These are phyloP conservation scores for Eupithecia exiguata DNA, from an alignment of 2,888 invertebrate genomes.

Conservation along the genomic window DNA sequence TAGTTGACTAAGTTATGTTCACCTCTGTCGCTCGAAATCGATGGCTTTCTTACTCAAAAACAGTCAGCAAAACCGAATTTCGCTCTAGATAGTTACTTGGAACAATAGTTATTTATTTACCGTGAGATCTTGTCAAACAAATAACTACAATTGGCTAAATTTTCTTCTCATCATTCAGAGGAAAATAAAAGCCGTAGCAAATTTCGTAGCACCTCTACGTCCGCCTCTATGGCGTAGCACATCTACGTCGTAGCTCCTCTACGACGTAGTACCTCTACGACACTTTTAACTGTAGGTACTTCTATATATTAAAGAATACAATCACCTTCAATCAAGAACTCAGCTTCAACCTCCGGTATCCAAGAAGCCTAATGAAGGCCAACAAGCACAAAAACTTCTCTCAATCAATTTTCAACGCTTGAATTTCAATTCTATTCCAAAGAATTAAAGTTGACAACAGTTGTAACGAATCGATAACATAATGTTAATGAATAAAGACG, in stretches of 20 bases:
- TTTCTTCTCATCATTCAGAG: too few species aligned
- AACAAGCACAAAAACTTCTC: background rate
- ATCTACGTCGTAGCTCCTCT: background rate
- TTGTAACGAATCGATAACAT: background rate
- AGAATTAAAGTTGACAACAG: background rate
- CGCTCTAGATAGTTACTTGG: too few species aligned
- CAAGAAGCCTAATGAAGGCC: slow-evolving; percentile 7
- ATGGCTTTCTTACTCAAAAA: too few species aligned
- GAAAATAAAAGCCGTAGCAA: background rate
- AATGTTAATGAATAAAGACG: background rate
- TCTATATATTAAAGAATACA: background rate
- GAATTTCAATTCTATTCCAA: background rate
- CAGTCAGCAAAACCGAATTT: too few species aligned
- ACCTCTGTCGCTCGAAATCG: background rate
- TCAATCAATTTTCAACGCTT: background rate
- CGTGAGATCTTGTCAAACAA: too few species aligned
- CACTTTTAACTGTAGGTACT: background rate
- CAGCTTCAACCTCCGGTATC: background rate
- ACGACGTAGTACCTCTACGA: background rate
- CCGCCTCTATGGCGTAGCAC: background rate
- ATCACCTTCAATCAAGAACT: background rate
- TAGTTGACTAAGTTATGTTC: background rate
- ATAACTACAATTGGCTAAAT: too few species aligned
- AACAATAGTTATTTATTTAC: too few species aligned
- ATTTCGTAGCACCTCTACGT: background rate